A percentile compares a stretch with the other conserved stretches of the same genome.
Conservation (phyloP, 2,797 vertebrate genomes). For the Aeoliscus strigatus region DNA sequence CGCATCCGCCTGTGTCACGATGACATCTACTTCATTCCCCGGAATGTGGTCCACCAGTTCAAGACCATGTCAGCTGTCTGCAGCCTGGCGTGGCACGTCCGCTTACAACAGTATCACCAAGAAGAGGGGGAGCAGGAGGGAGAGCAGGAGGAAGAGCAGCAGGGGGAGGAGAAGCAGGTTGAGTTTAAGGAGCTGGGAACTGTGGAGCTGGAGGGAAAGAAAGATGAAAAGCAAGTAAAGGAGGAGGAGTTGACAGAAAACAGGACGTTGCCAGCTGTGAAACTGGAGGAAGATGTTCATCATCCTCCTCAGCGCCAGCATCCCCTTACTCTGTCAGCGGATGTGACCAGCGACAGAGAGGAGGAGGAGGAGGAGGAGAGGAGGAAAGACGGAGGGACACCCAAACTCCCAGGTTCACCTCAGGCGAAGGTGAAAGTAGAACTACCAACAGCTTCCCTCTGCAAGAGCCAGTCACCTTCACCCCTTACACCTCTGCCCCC, state of each 20-base stretch:
- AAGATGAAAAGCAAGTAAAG: constrained; percentile 17
- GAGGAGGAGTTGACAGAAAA: constrained; percentile 16
- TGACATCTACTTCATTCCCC: constrained; percentile 97
- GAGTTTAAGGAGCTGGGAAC: constrained; percentile 2
- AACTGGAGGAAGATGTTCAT: constrained; percentile 17
- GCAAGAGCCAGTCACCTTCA: constrained; percentile 61
- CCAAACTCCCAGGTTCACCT: constrained; percentile 43
- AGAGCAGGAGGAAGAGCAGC: constrained; percentile 51
- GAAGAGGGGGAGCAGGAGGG: constrained; percentile 50
- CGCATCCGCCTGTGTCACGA: constrained; percentile 93
- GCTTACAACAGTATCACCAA: constrained; percentile 85
- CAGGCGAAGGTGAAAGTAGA: constrained; percentile 71
- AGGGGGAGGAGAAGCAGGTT: background rate
- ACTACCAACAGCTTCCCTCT: constrained; percentile 50
- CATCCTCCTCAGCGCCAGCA: constrained; percentile 1
- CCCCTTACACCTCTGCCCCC: constrained; percentile 55
- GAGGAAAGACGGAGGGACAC: constrained; percentile 39
- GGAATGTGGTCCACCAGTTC: constrained; percentile 97
- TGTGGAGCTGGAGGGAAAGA: constrained; percentile 7
- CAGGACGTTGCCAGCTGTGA: constrained; percentile 23
- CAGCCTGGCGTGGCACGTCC: constrained; percentile 96
- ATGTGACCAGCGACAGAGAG: rapidly evolving
- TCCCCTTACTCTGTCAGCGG: background rate
- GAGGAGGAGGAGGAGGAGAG: constrained; percentile 18
- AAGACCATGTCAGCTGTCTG: constrained; percentile 96